Conservation (phyloP, 2,888 invertebrate species). For the Sympetrum striolatum region DNA sequence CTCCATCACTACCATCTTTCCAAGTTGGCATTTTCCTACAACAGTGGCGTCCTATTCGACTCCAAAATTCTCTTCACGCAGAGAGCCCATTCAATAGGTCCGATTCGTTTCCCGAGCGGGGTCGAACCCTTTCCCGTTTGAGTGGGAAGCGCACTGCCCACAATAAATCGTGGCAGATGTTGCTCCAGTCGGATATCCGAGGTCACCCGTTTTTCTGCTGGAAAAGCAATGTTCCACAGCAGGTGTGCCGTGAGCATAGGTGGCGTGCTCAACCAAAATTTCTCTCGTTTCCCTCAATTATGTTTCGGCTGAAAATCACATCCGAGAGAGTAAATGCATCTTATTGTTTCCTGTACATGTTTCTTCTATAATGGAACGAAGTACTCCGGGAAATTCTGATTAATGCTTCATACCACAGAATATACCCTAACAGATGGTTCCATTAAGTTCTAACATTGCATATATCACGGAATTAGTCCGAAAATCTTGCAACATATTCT, state of each 20-base stretch:
- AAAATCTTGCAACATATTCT: no score
- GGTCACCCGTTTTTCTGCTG: background rate
- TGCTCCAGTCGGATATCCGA: background rate
- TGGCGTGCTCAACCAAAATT: background rate
- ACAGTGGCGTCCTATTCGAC: background rate
- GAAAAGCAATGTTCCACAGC: background rate
- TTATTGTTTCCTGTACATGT: no score
- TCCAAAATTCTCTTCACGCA: background rate
- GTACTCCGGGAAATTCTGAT: no score
- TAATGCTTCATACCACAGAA: no score
- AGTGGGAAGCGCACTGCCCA: background rate
- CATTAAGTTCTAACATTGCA: no score
- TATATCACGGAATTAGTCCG: no score
- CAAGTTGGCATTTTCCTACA: background rate
- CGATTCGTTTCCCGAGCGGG: background rate
- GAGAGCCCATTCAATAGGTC: background rate
- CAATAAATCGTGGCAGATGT: background rate
- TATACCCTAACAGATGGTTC: no score
- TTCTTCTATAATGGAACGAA: no score
- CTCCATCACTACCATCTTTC: background rate
- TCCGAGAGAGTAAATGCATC: no score
- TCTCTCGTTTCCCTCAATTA: background rate
- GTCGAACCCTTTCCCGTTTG: background rate
- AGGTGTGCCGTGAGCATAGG: background rate
- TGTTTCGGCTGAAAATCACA: background rate